Evolutionary conservation across 2,113 vertebrate genomes (phyloP).

Genomic region (Hippocampus zosterae): DNA sequence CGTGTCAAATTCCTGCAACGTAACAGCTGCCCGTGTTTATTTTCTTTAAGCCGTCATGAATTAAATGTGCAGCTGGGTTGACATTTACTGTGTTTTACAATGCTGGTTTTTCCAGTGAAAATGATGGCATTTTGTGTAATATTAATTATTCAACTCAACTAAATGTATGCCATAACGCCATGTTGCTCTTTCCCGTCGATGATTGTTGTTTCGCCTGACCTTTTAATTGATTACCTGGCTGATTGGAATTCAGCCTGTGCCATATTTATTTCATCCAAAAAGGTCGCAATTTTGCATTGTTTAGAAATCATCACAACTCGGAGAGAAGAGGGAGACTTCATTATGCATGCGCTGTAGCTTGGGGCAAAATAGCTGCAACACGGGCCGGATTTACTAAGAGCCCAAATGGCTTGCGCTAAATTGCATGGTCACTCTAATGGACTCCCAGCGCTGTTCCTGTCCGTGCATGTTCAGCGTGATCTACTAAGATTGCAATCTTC

Average conservation of each 20-base stretch:
- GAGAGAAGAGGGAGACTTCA: background rate
- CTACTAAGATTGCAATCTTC: background rate
- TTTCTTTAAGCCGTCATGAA: background rate
- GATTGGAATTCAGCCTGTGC: conserved; percentile 10
- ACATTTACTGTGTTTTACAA: conserved; percentile 9
- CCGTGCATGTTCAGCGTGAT: background rate
- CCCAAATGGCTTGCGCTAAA: background rate
- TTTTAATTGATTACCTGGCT: conserved; percentile 19
- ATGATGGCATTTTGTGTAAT: background rate
- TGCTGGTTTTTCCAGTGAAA: background rate
- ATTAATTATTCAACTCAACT: conserved; percentile 2
- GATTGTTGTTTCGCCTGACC: conserved; percentile 22
- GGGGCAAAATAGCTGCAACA: background rate
- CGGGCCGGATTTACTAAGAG: background rate
- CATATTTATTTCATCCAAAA: conserved; percentile 9
- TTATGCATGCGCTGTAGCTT: background rate
- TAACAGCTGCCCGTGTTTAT: background rate
- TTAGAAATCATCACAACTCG: background rate
- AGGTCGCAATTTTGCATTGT: conserved; percentile 14
- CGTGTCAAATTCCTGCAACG: background rate
- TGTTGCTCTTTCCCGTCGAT: conserved; percentile 6
- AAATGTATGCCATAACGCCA: conserved; percentile 4
- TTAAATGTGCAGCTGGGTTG: background rate
- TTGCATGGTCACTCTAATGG: background rate
- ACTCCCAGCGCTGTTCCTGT: background rate